These are phyloP conservation scores for Squalus acanthias DNA, from an alignment of 2,797 vertebrate genomes.

Conservation along the genomic window DNA sequence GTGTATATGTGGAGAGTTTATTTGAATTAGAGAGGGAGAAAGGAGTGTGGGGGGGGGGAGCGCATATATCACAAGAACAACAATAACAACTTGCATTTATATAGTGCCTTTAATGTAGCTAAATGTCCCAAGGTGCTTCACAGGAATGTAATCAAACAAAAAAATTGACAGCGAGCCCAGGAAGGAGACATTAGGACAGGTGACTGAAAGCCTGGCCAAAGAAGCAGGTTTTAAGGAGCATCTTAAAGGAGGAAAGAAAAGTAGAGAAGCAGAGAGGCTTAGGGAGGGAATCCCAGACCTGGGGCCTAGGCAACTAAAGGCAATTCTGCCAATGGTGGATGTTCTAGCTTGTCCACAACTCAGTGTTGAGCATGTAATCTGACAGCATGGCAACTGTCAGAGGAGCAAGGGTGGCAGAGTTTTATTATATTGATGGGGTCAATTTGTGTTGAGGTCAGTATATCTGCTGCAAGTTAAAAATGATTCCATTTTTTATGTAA, in stretches of 20 bases:
- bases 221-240: neutral
- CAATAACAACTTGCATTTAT: neutral
- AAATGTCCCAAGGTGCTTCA: neutral
- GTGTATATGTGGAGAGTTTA: neutral
- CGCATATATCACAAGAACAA: neutral
- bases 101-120: neutral
- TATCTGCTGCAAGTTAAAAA: neutral
- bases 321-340: neutral
- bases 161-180: neutral
- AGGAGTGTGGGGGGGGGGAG: neutral
- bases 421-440: neutral
- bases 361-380: neutral
- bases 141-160: neutral
- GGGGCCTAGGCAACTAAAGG: neutral
- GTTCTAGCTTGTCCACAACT: neutral
- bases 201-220: neutral
- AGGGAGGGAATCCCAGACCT: neutral
- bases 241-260: neutral
- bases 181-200: neutral
- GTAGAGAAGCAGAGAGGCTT: neutral
- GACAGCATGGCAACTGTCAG: neutral
- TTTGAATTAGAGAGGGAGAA: neutral
- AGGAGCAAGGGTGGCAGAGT: neutral
- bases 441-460: neutral
- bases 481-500: neutral